A percentile compares a stretch with the other conserved stretches of the same genome.
Conservation (phyloP, 2,888 invertebrate genomes). For the Archips crataeganus region DNA sequence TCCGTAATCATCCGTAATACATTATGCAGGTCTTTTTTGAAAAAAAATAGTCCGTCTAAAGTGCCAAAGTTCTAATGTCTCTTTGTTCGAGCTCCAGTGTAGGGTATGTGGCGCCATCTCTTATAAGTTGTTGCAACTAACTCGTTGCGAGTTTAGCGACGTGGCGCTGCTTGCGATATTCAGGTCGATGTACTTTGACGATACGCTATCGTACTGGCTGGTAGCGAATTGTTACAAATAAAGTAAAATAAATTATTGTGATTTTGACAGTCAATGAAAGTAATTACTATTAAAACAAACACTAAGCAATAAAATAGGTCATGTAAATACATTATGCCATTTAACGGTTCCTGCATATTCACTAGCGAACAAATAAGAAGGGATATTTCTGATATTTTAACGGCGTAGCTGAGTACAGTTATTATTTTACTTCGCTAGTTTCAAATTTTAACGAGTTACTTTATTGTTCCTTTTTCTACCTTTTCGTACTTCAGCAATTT, state of each 20-base stretch:
- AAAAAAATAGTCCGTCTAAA: conserved; percentile 18
- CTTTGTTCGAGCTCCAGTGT: conserved; percentile 7
- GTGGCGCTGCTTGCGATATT: conserved; percentile 20
- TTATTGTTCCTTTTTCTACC: no score
- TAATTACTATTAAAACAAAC: no score
- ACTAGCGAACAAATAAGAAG: neutral
- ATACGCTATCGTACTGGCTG: conserved; percentile 3
- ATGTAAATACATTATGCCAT: no score
- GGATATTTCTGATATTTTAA: no score
- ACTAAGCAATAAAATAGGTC: no score
- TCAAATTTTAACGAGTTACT: no score
- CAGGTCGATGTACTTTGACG: conserved; percentile 37
- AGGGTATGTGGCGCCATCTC: conserved; percentile 35
- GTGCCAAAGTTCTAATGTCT: conserved; percentile 47
- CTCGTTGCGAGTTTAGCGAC: conserved; percentile 20
- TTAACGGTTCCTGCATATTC: neutral
- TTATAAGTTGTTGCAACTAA: conserved; percentile 3
- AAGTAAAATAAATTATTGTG: neutral
- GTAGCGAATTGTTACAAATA: conserved; percentile 24
- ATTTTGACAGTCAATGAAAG: no score
- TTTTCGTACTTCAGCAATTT: no score
- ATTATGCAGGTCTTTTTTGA: conserved; percentile 5
- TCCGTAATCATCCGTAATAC: conserved; percentile 11
- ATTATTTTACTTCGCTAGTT: no score
- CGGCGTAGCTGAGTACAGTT: no score